Evolutionary conservation across 2,797 vertebrate genomes (phyloP), one percentile per base, ranked within the genome.

Genomic region (Distichodus sexfasciatus): DNA sequence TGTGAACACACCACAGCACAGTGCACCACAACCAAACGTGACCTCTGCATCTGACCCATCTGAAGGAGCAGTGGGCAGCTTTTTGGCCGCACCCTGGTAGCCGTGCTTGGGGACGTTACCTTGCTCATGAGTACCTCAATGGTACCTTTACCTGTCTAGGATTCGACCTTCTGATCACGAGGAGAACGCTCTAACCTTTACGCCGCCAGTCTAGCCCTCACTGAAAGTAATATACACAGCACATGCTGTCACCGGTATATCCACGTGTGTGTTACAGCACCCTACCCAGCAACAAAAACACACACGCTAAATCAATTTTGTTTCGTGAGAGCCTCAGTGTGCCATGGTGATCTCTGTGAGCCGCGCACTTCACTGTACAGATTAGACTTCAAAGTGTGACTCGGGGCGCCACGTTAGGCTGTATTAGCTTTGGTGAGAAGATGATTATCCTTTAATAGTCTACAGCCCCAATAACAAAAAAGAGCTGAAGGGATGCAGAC

Each of bases 191-290:
- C n/a, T n/a, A n/a, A n/a, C n/a, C n/a, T n/a, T n/a, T n/a, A n/a
- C n/a, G n/a, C n/a, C n/a, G n/a, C n/a, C n/a, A n/a, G n/a, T n/a
- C n/a, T n/a, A n/a, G n/a, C n/a, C n/a, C n/a, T n/a, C n/a, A n/a
- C n/a, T n/a, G n/a, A n/a, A n/a, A n/a, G n/a, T n/a, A n/a, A n/a
- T n/a, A n/a, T n/a, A n/a, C n/a, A n/a, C n/a, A 57, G 61, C 24
- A 36, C 1, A 50, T 63, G 72, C 59, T 74, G 75, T 62, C 55
- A 46, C 24, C 48, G 21, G 19, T 41, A 72, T 63, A 23, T 54
- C 44, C 47, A 46, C 53, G 73, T 57, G 41, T 33, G 28, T 11
- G 15, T 38, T 36, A 11, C 21, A 9, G 1, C 43, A 38, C 47
- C 10, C 41, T 40, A 21, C 17, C 44, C 21, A 47, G 33, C 40